Evolutionary conservation across 2,797 vertebrate genomes (phyloP).

Genomic region (Sebastes baramenuke): DNA sequence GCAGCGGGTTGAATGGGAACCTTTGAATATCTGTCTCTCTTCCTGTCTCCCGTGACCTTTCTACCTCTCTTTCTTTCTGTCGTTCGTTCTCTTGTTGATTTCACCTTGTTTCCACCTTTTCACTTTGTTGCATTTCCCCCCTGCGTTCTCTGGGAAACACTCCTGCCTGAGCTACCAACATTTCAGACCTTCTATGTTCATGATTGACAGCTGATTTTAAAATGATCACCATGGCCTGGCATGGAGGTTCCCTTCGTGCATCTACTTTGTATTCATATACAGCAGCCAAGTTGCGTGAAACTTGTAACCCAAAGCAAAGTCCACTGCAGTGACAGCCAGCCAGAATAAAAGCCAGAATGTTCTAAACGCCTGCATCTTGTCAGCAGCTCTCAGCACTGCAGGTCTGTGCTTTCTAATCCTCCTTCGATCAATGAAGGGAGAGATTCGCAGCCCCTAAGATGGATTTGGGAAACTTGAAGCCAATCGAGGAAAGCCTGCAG

Average conservation of each 20-base stretch:
- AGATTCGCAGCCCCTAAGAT: slow-evolving; percentile 21
- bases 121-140: background rate
- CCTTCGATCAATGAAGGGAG: slow-evolving; percentile 29
- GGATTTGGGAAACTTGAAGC: slow-evolving; percentile 37
- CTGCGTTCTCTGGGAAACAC: background rate
- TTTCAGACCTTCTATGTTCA: background rate
- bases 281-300: background rate
- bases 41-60: slow-evolving; percentile 61
- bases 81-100: slow-evolving; percentile 34
- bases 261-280: background rate
- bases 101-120: slow-evolving; percentile 35
- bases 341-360: background rate
- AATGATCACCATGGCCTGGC: background rate
- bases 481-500: slow-evolving; percentile 37
- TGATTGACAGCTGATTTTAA: slow-evolving; percentile 22
- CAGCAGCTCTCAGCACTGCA: slow-evolving; percentile 35
- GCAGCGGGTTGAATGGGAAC: slow-evolving; percentile 60
- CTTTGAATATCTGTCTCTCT: slow-evolving; percentile 63
- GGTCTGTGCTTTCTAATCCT: slow-evolving; percentile 27
- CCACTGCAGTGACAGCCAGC: background rate
- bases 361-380: background rate
- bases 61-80: slow-evolving; percentile 22
- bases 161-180: background rate
- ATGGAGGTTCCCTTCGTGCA: background rate
- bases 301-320: background rate